Evolutionary conservation across 2,797 vertebrate species (phyloP), one percentile per base, ranked within the genome.

Genomic region (Brotula barbata): DNA sequence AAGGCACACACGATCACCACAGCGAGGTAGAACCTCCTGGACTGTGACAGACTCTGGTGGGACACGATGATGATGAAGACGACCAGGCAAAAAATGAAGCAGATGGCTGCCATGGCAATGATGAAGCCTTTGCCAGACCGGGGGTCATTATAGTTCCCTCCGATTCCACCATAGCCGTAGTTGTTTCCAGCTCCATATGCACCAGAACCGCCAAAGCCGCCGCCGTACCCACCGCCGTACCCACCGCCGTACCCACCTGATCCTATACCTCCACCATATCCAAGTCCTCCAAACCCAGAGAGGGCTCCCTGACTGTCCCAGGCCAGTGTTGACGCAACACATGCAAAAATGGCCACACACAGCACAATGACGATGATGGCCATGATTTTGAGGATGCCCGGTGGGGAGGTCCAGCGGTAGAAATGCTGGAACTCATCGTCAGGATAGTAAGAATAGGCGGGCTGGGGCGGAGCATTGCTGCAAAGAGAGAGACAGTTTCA

Each of bases 351-450:
- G 60, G 86, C 93, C 37, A 97, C 86, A 53, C 89, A 93, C 80
- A 95, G 66, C 14, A 97, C 78, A 1, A 95, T 81, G 50, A 78
- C 58, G 14, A 96, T 77, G 80, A 95, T 22, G 1, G 88, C 71
- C 89, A 97, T 92, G 67, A 96, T 94, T 64, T 94, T 94, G 23
- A 97, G 92, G 78, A 96, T 88, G 41, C 95, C 95, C 0, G 93
- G 95, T 0, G 95, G 95, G 1, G 95, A 97, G 0, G 90, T 75
- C 94, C 94, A 96, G 67, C 90, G 93, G 84, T 96, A 96, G 82
- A 93, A 96, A 46, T 93, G 93, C 77, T 94, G 93, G 65, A 94
- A 85, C 84, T 96, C 95, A 39, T 96, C 94, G 2, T 95, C 95
- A 0, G 95, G 92, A 73, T 94, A 96, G 78, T 94, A 96, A 0